Base-by-base conservation (phyloP, 1,140 invertebrate species). In the Orius insidiosus region DNA sequence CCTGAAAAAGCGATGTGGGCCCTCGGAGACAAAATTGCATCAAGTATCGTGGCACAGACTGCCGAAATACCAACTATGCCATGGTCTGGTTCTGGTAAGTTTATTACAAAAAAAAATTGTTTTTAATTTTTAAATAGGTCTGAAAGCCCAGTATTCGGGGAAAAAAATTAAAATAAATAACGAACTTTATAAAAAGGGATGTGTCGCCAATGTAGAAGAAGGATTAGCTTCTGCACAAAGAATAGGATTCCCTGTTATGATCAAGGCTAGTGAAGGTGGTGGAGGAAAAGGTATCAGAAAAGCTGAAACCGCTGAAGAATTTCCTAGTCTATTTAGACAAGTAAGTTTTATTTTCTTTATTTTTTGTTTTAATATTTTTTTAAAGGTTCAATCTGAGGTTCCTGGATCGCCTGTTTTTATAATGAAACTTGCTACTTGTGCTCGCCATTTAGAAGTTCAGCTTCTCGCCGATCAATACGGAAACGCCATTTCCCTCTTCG, bases 1-100 rank as follows among this genome's bases (percentile, higher is more conserved):
- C 92, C 93, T 1, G 89, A 96, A 58, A 80, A 87, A 60, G 95
- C 96, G 11, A 99, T 99, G 96, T 98, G 94, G 93, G 87, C 94
- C 1, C 67, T 99, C 1, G 96, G 96, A 34, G 96, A 99, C 63
- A 99, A 99, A 67, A 98, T 99, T 50, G 96, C 96, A 0, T 98
- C 93, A 0, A 96, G 90, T 37, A 98, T 99, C 53, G 93, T 99
- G 3, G 96, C 96, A 6, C 95, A 99, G 71, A 98, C 94, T 0
- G 95, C 94, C 1, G 79, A 90, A 2, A 92, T 99, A 55, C 96
- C 96, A 1, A 99, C 96, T 0, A 62, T 99, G 37, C 87, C 94
- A 0, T 99, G 96, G 96, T 98, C 93, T 55, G 96, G 96, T 1
- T 86, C 85, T 47, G 85, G 72, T 75, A 50, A 64, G 60, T 49